Percentiles rank a stretch among this genome's conserved stretches.
Conservation (phyloP, 2,888 invertebrate genomes). For the Sympetrum striolatum region DNA sequence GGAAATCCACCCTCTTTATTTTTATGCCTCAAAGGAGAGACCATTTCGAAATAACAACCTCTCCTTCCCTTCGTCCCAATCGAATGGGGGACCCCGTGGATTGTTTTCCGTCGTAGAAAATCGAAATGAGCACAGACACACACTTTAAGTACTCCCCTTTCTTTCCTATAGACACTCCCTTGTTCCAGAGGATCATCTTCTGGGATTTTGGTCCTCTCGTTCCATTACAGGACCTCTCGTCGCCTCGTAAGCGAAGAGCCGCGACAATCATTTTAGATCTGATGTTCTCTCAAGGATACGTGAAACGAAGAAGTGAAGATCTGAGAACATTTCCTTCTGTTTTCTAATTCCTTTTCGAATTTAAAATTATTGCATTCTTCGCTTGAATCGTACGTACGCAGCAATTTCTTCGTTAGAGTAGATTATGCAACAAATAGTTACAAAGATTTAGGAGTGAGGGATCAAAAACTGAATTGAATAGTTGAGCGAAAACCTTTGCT, state of each 20-base stretch:
- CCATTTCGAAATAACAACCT: slow-evolving; percentile 31
- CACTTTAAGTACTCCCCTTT: not conserved
- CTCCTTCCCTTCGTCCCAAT: not conserved
- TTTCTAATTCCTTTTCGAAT: too few species aligned
- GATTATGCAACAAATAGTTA: too few species aligned
- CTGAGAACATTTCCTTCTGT: too few species aligned
- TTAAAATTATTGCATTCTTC: too few species aligned
- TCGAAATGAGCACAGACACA: not conserved
- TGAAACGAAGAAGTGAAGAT: too few species aligned
- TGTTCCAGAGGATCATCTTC: not conserved
- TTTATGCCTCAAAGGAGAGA: slow-evolving; percentile 9
- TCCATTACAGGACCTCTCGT: not conserved
- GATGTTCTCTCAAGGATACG: too few species aligned
- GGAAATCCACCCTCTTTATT: not conserved
- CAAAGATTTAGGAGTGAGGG: too few species aligned
- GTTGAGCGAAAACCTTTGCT: too few species aligned
- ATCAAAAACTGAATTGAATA: too few species aligned
- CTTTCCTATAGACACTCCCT: not conserved
- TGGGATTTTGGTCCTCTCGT: not conserved
- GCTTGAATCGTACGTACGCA: too few species aligned
- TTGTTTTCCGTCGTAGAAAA: not conserved
- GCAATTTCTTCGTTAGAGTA: too few species aligned
- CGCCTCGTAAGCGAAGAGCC: not conserved
- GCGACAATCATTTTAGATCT: not conserved
- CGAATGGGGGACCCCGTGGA: not conserved